These are phyloP conservation scores for Hirundo rustica DNA, from an alignment of 2,797 vertebrate species.

Conservation along the genomic window DNA sequence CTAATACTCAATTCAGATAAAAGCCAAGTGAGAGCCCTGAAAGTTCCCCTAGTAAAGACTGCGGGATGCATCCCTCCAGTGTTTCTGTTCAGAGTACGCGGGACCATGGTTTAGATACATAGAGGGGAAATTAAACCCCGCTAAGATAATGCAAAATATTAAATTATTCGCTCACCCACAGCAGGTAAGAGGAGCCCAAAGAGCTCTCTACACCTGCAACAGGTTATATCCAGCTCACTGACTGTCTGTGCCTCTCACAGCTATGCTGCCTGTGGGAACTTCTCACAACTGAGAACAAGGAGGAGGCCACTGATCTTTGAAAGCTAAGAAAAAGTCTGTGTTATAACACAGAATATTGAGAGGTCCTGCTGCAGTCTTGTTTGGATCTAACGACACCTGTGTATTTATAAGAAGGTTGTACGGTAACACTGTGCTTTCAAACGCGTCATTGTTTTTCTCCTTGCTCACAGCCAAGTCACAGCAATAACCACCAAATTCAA, in stretches of 20 bases:
- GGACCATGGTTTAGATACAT: accelerated
- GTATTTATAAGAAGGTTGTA: background rate
- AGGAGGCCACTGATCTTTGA: background rate
- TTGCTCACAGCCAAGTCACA: background rate
- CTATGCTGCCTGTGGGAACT: background rate
- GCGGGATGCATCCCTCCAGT: background rate
- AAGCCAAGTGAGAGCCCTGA: background rate
- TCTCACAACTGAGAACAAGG: background rate
- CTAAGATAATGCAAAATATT: background rate
- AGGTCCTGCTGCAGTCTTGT: background rate
- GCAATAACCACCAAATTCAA: background rate
- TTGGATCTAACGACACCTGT: background rate
- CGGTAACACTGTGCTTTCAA: background rate
- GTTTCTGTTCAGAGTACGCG: background rate
- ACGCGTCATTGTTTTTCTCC: background rate
- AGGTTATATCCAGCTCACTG: background rate
- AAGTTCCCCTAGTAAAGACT: background rate
- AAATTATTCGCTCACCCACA: accelerated
- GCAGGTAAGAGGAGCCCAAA: background rate
- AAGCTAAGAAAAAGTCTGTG: background rate
- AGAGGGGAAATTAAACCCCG: background rate
- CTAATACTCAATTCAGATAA: background rate
- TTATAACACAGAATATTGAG: background rate
- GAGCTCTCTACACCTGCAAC: background rate
- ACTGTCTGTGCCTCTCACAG: background rate